Base-by-base conservation (phyloP, 1,140 invertebrate genomes). In the Homalodisca vitripennis region DNA sequence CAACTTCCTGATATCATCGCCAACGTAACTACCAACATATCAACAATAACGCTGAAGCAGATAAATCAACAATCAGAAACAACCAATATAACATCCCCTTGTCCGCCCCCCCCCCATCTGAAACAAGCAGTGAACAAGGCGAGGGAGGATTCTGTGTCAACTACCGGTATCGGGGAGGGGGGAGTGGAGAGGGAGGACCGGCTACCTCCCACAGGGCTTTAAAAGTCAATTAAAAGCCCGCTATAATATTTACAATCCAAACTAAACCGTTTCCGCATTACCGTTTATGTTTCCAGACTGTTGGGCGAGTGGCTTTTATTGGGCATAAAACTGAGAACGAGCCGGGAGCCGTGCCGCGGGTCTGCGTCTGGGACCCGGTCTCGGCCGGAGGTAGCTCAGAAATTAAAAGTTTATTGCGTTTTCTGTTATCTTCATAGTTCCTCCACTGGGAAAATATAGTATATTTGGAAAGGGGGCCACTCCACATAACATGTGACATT, bases 191-290 rank as follows among this genome's bases (percentile, higher is more conserved):
- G 14, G n/a, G n/a, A n/a, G n/a, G n/a, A n/a, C n/a, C n/a, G n/a
- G n/a, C n/a, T n/a, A n/a, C n/a, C n/a, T n/a, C 60, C 55, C 60
- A 14, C 12, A 22, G 55, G 55, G 55, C 55, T 60, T 60, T 63
- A 63, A 63, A 63, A 63, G 60, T 63, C 60, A 63, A 63, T 63
- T 63, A 63, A 63, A 63, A 20, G 29, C 17, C 60, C 13, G 27
- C 27, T 29, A 32, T 63, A 29, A 31, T 51, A 51, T 51, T 51
- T 51, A 51, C 48, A 51, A 51, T 60, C 55, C 29, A 27, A 29
- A 60, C 55, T 60, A 60, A 60, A 60, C 55, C 24, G 29, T 60
- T 63, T 63, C 27, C 30, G 60, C 17, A 29, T 51, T 51, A n/a
- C 48, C 48, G 48, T 51, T 51, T 51, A 63, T 32, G 31, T 63